Evolutionary conservation across 1,140 invertebrate genomes (phyloP).

Genomic region (Pectinophora gossypiella): DNA sequence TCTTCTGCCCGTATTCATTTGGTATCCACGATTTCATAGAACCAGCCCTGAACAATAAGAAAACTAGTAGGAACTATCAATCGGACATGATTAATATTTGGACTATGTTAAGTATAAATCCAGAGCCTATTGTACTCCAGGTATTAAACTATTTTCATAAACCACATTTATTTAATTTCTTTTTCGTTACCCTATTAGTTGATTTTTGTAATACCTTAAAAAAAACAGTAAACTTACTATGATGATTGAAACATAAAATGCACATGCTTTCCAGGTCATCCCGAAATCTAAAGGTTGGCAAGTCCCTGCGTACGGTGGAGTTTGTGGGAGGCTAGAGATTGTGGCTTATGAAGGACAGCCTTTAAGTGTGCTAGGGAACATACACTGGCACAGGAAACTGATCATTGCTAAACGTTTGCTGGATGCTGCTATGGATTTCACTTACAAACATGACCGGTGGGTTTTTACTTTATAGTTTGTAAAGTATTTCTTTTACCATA

Average conservation of each 20-base stretch:
- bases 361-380: slow-evolving; percentile 35
- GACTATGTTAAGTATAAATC: slow-evolving; percentile 63
- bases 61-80: slow-evolving; percentile 26
- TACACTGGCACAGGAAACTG: slow-evolving; percentile 47
- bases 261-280: slow-evolving; percentile 37
- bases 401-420: slow-evolving; percentile 54
- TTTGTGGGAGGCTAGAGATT: slow-evolving; percentile 59
- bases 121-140: slow-evolving; percentile 61
- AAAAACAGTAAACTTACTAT: too few species aligned
- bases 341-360: slow-evolving; percentile 56
- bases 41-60: slow-evolving; percentile 32
- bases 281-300: slow-evolving; percentile 56
- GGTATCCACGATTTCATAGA: slow-evolving; percentile 48
- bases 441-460: slow-evolving; percentile 65
- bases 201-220: too few species aligned
- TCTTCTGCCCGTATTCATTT: slow-evolving; percentile 55
- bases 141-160: too few species aligned
- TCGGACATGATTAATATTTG: slow-evolving; percentile 54
- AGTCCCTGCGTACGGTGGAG: slow-evolving; percentile 57
- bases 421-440: slow-evolving; percentile 62
- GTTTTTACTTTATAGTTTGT: neutral
- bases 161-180: too few species aligned
- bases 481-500: neutral
- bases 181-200: too few species aligned
- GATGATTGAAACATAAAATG: too few species aligned